These are phyloP conservation scores for Drosophila mojavensis DNA, from an alignment of 1,140 invertebrate species.

Conservation along the genomic window DNA sequence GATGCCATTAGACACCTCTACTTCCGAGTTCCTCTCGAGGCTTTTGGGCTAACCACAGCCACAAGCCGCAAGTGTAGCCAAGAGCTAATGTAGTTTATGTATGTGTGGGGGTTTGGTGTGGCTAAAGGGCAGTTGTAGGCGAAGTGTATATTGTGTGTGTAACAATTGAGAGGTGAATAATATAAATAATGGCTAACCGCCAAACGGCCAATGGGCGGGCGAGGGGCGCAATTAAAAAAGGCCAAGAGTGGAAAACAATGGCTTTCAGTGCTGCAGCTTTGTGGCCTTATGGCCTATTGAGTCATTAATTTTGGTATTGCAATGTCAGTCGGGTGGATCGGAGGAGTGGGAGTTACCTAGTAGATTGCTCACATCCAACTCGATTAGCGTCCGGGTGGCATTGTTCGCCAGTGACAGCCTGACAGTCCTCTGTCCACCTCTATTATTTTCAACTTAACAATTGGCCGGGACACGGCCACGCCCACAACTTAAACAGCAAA, in stretches of 20 bases:
- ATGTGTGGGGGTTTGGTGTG: constrained; percentile 4
- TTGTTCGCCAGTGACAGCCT: constrained; percentile 66
- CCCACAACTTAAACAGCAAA: constrained; percentile 39
- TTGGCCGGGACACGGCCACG: constrained; percentile 62
- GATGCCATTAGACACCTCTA: no score
- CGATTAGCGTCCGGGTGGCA: constrained; percentile 69
- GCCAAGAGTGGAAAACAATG: constrained; percentile 53
- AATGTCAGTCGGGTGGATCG: constrained; percentile 27
- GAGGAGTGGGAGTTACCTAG: constrained; percentile 1
- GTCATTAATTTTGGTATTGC: constrained; percentile 73
- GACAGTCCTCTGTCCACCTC: constrained; percentile 75
- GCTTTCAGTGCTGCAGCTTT: constrained; percentile 13
- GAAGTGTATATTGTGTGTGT: constrained; percentile 1
- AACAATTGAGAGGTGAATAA: constrained; percentile 12
- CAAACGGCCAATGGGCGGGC: constrained; percentile 45
- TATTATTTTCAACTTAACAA: constrained; percentile 82
- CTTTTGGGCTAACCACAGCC: not conserved
- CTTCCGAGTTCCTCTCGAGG: no score
- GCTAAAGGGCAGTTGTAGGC: constrained; percentile 11
- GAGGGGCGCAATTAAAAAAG: constrained; percentile 71
- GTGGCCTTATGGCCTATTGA: constrained; percentile 54
- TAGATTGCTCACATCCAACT: constrained; percentile 64
- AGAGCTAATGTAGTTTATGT: no score
- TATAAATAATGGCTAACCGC: constrained; percentile 65
- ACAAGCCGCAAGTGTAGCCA: constrained; percentile 44